phyloP scores from a whole-genome alignment of 2,888 invertebrate species.

The Athripsodes cinereus region DNA sequence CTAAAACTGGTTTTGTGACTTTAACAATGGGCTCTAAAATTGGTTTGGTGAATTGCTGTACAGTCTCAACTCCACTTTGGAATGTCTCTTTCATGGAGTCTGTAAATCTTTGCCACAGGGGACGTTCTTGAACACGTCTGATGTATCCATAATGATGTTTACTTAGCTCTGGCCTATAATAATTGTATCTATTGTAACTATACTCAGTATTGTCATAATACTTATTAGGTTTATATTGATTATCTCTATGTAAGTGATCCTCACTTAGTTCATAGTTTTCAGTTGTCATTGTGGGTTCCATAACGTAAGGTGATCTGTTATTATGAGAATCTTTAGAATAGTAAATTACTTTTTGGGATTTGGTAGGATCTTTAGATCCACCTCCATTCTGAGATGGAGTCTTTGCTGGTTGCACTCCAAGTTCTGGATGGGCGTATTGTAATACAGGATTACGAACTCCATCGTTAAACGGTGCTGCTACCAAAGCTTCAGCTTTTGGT shows the following conservation, averaged over 20 bases:
- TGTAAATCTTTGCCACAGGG: slow-evolving; percentile 68
- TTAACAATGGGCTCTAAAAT: slow-evolving; percentile 46
- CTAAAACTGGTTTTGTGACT: slow-evolving; percentile 59
- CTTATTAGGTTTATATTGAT: slow-evolving; percentile 36
- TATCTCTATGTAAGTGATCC: slow-evolving; percentile 20
- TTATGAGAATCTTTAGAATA: slow-evolving; percentile 50
- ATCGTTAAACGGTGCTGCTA: slow-evolving; percentile 57
- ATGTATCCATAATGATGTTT: slow-evolving; percentile 56
- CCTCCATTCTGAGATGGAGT: slow-evolving; percentile 39
- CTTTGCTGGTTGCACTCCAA: slow-evolving; percentile 71
- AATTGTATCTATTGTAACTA: slow-evolving; percentile 47
- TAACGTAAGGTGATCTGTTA: slow-evolving; percentile 53
- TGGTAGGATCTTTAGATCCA: slow-evolving; percentile 23
- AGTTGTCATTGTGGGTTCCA: slow-evolving; percentile 32
- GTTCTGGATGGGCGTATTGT: slow-evolving; percentile 74
- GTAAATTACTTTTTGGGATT: slow-evolving; percentile 42
- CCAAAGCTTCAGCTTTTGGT: slow-evolving; percentile 48
- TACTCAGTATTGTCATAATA: slow-evolving; percentile 38
- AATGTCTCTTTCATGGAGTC: slow-evolving; percentile 68
- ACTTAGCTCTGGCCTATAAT: slow-evolving; percentile 49
- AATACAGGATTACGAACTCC: slow-evolving; percentile 68
- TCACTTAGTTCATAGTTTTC: slow-evolving; percentile 31
- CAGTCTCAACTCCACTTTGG: slow-evolving; percentile 62
- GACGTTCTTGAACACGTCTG: slow-evolving; percentile 51
- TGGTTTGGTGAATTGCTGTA: slow-evolving; percentile 54